phyloP scores from a whole-genome alignment of 2,888 invertebrate species.

The Aphodius sticticus region DNA sequence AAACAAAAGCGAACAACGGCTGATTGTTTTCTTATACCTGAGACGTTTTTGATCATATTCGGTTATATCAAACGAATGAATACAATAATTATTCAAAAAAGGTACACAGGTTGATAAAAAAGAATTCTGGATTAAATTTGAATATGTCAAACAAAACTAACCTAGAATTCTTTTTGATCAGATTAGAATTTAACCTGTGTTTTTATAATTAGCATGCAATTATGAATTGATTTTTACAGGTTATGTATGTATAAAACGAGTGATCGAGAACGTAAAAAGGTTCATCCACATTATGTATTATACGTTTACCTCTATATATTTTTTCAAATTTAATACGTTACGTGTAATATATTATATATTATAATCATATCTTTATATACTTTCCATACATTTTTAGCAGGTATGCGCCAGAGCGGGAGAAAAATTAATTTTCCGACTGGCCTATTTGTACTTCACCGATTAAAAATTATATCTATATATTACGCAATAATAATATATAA shows the following conservation, averaged over 20 bases:
- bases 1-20: neutral
- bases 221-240: constrained; percentile 23
- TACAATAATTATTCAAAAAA: neutral
- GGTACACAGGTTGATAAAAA: no score
- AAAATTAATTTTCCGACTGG: constrained; percentile 32
- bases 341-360: constrained; percentile 31
- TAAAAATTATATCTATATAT: constrained; percentile 39
- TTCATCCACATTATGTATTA: neutral
- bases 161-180: neutral
- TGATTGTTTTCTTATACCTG: neutral
- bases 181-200: neutral
- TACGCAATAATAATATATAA: neutral
- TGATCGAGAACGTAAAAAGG: neutral
- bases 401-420: constrained; percentile 17
- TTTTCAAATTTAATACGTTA: constrained; percentile 4
- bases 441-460: constrained; percentile 42
- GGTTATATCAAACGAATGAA: neutral
- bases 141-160: neutral
- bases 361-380: constrained; percentile 24
- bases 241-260: neutral
- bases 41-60: neutral
- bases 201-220: constrained; percentile 19
- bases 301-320: neutral
- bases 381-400: constrained; percentile 27
- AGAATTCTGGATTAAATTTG: no score